These are phyloP conservation scores for Turdus rufiventris DNA, from an alignment of 2,113 vertebrate species.

Conservation along the genomic window DNA sequence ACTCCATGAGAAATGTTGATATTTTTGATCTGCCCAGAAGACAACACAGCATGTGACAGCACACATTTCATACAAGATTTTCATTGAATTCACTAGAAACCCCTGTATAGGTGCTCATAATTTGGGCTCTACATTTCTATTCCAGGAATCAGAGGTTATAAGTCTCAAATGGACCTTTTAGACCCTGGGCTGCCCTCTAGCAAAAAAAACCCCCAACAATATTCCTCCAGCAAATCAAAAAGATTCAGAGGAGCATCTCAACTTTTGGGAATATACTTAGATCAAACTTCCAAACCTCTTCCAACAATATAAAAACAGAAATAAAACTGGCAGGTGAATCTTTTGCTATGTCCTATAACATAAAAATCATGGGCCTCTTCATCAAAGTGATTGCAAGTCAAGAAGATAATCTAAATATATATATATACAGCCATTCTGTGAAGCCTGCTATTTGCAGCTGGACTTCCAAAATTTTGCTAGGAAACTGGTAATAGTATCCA, in stretches of 20 bases:
- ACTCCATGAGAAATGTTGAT: background rate
- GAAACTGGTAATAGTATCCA: background rate
- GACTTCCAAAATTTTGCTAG: background rate
- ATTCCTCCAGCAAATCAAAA: constrained; percentile 1
- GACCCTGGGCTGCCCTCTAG: background rate
- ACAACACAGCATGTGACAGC: constrained; percentile 22
- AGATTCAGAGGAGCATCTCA: constrained; percentile 1
- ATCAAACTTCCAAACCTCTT: constrained; percentile 39
- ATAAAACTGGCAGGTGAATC: constrained; percentile 50
- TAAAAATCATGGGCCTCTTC: background rate
- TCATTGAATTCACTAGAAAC: background rate
- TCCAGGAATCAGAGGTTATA: constrained; percentile 20
- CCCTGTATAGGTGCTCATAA: background rate
- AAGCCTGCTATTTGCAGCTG: background rate
- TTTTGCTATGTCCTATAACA: background rate
- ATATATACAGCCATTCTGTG: background rate
- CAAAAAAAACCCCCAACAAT: background rate
- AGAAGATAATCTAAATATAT: constrained; percentile 4
- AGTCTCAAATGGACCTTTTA: constrained; percentile 7
- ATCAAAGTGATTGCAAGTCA: constrained; percentile 14
- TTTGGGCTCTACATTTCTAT: background rate
- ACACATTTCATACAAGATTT: background rate
- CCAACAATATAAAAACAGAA: background rate
- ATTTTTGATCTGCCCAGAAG: constrained; percentile 27
- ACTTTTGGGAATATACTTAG: background rate